Conservation (phyloP, 2,797 vertebrate genomes). For the Petrocephalus sullivani region DNA sequence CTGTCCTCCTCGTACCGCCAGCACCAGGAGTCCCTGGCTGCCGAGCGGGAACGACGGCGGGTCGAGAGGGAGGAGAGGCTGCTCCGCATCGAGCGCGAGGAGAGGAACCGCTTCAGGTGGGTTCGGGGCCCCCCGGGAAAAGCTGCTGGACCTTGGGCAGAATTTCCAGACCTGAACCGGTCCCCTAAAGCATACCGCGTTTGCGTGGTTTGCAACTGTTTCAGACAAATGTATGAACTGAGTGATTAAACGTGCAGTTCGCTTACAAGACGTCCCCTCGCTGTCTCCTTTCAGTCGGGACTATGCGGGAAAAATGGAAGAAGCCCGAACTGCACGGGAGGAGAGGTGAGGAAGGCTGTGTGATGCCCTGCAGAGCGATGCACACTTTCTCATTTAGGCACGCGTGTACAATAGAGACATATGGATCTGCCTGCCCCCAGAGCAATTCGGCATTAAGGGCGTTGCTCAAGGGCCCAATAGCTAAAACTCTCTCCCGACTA, state of each 20-base stretch:
- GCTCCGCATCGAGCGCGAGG: conserved; percentile 87
- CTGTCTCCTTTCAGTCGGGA: conserved; percentile 66
- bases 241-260: background rate
- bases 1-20: conserved; percentile 88
- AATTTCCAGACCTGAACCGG: background rate
- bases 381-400: background rate
- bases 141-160: background rate
- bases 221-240: background rate
- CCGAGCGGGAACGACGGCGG: conserved; percentile 83
- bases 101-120: conserved; percentile 92
- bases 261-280: background rate
- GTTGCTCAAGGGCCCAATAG: background rate
- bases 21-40: conserved; percentile 89
- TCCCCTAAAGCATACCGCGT: background rate
- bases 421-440: background rate
- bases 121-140: background rate
- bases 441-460: background rate
- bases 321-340: conserved; percentile 81
- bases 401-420: background rate
- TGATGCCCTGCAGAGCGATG: background rate
- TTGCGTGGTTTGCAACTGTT: background rate
- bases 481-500: background rate
- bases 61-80: conserved; percentile 87
- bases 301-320: conserved; percentile 92
- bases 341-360: conserved; percentile 73